Evolutionary conservation across 2,888 invertebrate genomes (phyloP).

Genomic region (Linnaemya tessellans): DNA sequence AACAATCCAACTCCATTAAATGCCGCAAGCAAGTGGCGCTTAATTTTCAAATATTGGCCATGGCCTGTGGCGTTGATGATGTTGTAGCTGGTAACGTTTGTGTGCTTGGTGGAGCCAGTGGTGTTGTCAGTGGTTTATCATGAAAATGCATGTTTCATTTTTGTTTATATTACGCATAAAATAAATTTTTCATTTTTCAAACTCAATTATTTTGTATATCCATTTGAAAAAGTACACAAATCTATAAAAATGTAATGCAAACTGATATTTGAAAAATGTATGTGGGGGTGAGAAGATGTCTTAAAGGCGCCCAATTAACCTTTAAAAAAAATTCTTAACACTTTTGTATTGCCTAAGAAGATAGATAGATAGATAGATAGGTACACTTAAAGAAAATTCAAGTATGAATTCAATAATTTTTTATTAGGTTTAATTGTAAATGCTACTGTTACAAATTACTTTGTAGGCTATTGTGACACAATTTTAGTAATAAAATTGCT

Average conservation of each 20-base stretch:
- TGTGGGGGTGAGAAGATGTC: constrained; percentile 36
- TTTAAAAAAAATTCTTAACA: constrained; percentile 52
- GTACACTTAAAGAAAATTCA: constrained; percentile 27
- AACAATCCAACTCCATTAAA: constrained; percentile 54
- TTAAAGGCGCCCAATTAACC: constrained; percentile 60
- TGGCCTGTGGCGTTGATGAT: constrained; percentile 59
- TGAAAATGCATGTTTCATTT: constrained; percentile 60
- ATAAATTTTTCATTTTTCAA: constrained; percentile 74
- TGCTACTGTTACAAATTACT: too few species aligned
- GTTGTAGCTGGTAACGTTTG: constrained; percentile 1
- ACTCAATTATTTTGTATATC: constrained; percentile 70
- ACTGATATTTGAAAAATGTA: constrained; percentile 11
- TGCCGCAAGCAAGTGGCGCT: constrained; percentile 65
- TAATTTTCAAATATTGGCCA: constrained; percentile 66
- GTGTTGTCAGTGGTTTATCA: constrained; percentile 47
- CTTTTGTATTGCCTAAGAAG: constrained; percentile 6
- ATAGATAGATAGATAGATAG: neutral
- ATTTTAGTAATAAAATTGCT: too few species aligned
- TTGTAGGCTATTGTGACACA: too few species aligned
- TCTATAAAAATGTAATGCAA: constrained; percentile 48
- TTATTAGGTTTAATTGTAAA: too few species aligned
- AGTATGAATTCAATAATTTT: neutral
- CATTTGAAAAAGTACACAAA: constrained; percentile 24
- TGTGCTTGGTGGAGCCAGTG: neutral
- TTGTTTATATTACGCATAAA: constrained; percentile 63